A percentile compares a stretch with the other conserved stretches of the same genome.
phyloP scores from a whole-genome alignment of 2,797 vertebrate species.

The Muscicapa striata region DNA sequence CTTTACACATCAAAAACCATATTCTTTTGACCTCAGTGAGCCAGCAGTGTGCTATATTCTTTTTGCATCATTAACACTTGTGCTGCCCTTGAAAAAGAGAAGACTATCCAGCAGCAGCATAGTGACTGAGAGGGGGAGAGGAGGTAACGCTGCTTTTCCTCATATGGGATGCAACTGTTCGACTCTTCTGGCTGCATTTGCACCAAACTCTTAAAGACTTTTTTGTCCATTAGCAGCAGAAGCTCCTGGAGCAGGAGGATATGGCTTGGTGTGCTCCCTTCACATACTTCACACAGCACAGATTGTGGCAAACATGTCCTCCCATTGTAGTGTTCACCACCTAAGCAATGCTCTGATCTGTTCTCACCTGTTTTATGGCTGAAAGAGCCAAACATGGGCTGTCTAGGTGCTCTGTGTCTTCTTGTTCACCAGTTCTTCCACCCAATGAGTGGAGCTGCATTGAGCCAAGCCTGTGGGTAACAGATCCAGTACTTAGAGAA shows the following conservation, averaged over 20 bases:
- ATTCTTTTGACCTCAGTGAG: neutral
- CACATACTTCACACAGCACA: neutral
- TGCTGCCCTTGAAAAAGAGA: neutral
- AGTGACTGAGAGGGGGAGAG: neutral
- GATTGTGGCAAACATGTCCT: neutral
- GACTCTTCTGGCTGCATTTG: neutral
- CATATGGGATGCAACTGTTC: neutral
- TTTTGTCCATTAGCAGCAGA: neutral
- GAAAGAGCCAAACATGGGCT: neutral
- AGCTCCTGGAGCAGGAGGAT: neutral
- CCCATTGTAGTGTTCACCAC: rapidly evolving
- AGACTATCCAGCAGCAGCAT: neutral
- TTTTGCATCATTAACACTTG: neutral
- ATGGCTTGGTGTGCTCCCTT: neutral
- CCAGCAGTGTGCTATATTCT: neutral
- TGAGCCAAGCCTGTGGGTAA: neutral
- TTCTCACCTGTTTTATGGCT: neutral
- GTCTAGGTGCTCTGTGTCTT: neutral
- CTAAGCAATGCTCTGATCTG: neutral
- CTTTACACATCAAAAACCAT: neutral
- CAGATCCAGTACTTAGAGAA: neutral
- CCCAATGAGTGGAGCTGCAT: neutral
- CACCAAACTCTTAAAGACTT: neutral
- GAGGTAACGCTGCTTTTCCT: neutral
- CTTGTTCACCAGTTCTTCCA: neutral